Conservation (phyloP, 2,113 vertebrate species). For the Corythornis vintsioides region DNA sequence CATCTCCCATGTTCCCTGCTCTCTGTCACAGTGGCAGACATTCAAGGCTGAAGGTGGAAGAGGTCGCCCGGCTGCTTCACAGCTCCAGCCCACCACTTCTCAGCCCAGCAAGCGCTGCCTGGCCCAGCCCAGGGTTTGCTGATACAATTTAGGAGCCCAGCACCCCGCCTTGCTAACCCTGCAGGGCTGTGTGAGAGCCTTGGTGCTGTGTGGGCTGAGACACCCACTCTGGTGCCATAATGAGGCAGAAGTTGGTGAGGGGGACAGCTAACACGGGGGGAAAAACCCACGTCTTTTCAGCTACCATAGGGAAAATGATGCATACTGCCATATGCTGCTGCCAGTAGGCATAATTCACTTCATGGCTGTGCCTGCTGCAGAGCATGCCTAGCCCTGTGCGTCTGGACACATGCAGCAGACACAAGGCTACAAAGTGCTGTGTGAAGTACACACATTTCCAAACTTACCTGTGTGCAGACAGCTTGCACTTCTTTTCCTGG, state of each 20-base stretch:
- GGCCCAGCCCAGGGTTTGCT: not conserved
- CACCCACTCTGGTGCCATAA: not conserved
- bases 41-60: not conserved
- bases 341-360: fast-evolving
- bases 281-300: not conserved
- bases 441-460: fast-evolving
- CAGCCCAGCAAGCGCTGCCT: not conserved
- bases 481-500: not conserved
- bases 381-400: fast-evolving
- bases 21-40: fast-evolving
- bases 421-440: fast-evolving
- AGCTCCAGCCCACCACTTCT: fast-evolving
- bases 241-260: not conserved
- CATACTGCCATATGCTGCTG: too few relatives aligned
- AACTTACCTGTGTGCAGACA: fast-evolving
- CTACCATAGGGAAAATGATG: too few relatives aligned
- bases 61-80: fast-evolving
- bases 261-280: not conserved
- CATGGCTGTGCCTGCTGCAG: not conserved
- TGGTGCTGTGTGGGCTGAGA: fast-evolving
- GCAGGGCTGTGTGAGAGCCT: fast-evolving
- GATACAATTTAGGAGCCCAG: not conserved
- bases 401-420: fast-evolving
- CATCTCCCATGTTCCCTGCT: fast-evolving
- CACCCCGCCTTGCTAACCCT: not conserved